Base-by-base conservation (phyloP, 2,888 invertebrate species). In the Catocala sponsa region DNA sequence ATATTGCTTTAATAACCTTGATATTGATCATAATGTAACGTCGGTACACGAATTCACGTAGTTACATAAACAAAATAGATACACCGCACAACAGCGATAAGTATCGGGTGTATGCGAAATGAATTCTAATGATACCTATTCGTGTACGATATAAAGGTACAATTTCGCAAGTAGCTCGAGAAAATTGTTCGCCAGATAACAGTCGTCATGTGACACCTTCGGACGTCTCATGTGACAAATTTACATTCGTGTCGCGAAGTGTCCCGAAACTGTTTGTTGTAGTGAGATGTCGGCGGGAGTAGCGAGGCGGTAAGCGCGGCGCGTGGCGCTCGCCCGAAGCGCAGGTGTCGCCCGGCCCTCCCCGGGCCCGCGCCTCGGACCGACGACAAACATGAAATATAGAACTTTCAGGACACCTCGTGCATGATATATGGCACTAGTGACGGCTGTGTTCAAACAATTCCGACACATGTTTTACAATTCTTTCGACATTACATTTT, bases 341-440 rank as follows among this genome's bases (percentile, higher is more conserved):
- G 77, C 89, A 90, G 89, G 87, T 90, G 88, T 79, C 71, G 68
- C 60, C 64, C 65, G 74, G 32, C 63, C 67, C 74, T 72, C 65
- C 74, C 76, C 55, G 63, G 70, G 52, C 70, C 68, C 70, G 76
- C 81, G 79, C 80, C 76, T 70, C 74, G 78, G 82, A 79, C 81
- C 78, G 77, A 72, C 82, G 80, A 81, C 84, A 79, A 82, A 85
- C 83, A 85, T 89, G 86, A 88, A 87, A 89, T 87, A 89, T 89
- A 86, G 79, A 86, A 85, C 81, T 83, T 78, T 72, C 85, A 81
- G 79, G 79, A 85, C 81, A 79, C 78, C 79, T 79, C 82, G 73
- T 85, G 84, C 84, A 88, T 89, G 87, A 90, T 89, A 89, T 88
- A 89, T 89, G 80, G 85, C 81, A 66, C 75, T 68, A 74, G 81